Evolutionary conservation across 2,113 vertebrate species (phyloP), one percentile per base, ranked within the genome.

Genomic region (Galbula dea): DNA sequence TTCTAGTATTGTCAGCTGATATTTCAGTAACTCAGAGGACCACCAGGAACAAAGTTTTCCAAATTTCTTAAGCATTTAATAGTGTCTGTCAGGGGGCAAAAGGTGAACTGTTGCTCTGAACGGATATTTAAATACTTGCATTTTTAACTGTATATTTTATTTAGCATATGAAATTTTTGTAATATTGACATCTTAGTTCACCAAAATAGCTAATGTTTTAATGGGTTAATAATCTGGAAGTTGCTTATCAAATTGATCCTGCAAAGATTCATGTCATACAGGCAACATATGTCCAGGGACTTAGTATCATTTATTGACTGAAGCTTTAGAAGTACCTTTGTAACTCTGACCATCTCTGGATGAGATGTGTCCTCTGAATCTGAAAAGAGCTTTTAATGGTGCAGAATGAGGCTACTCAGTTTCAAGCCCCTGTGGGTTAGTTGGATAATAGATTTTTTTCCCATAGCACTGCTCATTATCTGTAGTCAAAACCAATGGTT

Each of bases 371-470:
- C 68, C 61, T 88, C 57, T 22, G 23, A 32, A 86, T 89, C 30
- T 72, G 61, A 83, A 82, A 90, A 63, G 15, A 80, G 9, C 62
- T 94, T 95, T 92, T 90, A 86, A 82, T 93, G 4, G 3, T 91
- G 62, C 37, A 54, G 76, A 95, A 91, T 81, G 73, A 96, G 73
- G 39, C 71, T 85, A 89, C 67, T 90, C 72, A n/a, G 11, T 76
- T 91, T 88, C 84, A 96, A 58, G 34, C 11, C 71, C 77, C 77
- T 54, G 1, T 24, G 52, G 83, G 21, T 87, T 74, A 88, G 89
- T 80, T 74, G 95, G 79, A 74, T 93, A 97, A 96, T 92, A 93
- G 90, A 88, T 97, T 96, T 93, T n/a, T 95, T 80, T 96, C 93
- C 91, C 86, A 79, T 58, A 80, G 58, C 88, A 71, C 58, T 84